These are phyloP conservation scores for Uloborus diversus DNA, from an alignment of 1,140 invertebrate genomes.

Conservation along the genomic window DNA sequence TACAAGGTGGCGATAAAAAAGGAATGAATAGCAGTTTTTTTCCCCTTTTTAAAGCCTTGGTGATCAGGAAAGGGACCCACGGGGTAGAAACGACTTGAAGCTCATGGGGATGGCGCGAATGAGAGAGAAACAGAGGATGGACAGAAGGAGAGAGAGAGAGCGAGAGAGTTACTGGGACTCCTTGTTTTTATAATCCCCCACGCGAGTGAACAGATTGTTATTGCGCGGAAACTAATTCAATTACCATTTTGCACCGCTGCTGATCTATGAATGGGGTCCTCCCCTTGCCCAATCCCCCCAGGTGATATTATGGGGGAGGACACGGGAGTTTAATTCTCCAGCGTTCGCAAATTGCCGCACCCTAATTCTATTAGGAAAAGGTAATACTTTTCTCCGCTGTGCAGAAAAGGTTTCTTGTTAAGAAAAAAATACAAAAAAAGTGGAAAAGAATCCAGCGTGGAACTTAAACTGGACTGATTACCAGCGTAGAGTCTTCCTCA, in stretches of 20 bases:
- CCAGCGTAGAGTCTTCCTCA: neutral
- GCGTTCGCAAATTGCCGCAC: conserved; percentile 50
- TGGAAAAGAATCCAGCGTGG: no score
- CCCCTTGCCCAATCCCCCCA: conserved; percentile 42
- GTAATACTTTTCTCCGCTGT: conserved; percentile 35
- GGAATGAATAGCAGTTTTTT: neutral
- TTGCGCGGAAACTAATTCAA: conserved; percentile 50
- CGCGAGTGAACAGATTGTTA: conserved; percentile 52
- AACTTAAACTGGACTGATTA: conserved; percentile 50
- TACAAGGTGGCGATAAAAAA: neutral
- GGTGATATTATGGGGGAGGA: conserved; percentile 36
- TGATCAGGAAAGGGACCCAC: conserved; percentile 31
- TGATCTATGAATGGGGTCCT: conserved; percentile 47
- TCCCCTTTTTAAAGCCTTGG: conserved; percentile 37
- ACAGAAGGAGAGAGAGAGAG: conserved; percentile 9
- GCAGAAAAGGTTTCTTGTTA: neutral
- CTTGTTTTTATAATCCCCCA: conserved; percentile 52
- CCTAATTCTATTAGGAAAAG: conserved; percentile 50
- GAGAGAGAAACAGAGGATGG: neutral
- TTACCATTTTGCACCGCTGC: conserved; percentile 49
- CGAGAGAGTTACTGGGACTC: neutral
- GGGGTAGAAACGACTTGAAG: neutral
- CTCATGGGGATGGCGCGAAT: no score
- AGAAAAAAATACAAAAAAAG: neutral
- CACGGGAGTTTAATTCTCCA: conserved; percentile 43